phyloP scores from a whole-genome alignment of 2,888 invertebrate species.

The Dasysyrphus tricinctus region DNA sequence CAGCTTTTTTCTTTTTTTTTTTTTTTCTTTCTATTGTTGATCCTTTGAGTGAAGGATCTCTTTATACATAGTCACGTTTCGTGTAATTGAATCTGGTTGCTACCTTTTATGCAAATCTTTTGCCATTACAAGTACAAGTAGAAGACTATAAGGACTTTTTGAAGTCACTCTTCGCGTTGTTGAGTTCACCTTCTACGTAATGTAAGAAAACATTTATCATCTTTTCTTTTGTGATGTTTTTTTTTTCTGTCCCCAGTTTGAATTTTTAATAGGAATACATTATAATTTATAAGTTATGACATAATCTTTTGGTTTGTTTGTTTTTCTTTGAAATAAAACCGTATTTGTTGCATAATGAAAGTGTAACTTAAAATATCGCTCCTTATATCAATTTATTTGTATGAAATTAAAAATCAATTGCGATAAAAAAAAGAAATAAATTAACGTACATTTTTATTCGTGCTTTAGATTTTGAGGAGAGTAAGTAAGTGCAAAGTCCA shows the following conservation, averaged over 20 bases:
- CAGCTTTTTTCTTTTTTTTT: background rate
- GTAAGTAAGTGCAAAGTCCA: too few relatives aligned
- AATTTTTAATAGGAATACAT: conserved; percentile 10
- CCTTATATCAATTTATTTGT: too few relatives aligned
- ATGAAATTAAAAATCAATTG: too few relatives aligned
- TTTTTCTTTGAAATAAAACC: background rate
- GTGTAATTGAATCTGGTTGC: conserved; percentile 37
- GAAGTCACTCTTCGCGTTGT: conserved; percentile 18
- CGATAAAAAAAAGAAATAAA: too few relatives aligned
- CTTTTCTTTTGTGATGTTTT: conserved; percentile 1
- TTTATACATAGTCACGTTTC: conserved; percentile 13
- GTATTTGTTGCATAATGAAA: too few relatives aligned
- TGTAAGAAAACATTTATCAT: conserved; percentile 27
- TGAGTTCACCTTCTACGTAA: background rate
- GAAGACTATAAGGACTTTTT: conserved; percentile 10
- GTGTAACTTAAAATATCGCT: too few relatives aligned
- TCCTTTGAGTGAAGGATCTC: conserved; percentile 21
- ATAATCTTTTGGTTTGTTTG: background rate
- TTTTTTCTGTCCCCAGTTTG: background rate
- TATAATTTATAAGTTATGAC: background rate
- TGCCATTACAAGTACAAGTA: conserved; percentile 4
- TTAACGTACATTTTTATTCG: too few relatives aligned
- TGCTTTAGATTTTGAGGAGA: too few relatives aligned
- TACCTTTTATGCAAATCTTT: conserved; percentile 33
- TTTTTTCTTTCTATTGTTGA: background rate